Percentiles rank a stretch among this genome's conserved stretches.
Evolutionary conservation across 2,888 invertebrate genomes (phyloP).

Genomic region (Drosophila diplacantha): DNA sequence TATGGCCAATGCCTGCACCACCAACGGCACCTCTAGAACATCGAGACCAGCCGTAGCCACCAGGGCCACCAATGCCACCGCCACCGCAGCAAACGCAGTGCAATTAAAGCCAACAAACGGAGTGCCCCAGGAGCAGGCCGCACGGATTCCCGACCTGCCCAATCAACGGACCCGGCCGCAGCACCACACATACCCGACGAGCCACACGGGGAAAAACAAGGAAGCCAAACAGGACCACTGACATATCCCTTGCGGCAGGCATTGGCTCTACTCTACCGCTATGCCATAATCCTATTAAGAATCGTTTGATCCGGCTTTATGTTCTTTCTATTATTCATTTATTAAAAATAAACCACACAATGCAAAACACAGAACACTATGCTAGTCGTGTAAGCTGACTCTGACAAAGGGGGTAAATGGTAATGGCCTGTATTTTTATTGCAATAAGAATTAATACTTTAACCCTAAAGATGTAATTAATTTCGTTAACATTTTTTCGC

Average conservation of each 20-base stretch:
- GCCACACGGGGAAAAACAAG: neutral
- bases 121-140: conserved; percentile 37
- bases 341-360: neutral
- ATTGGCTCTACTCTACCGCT: neutral
- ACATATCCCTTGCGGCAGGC: neutral
- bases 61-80: conserved; percentile 26
- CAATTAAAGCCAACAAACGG: conserved; percentile 64
- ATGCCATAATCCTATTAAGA: conserved; percentile 2
- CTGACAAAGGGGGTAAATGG: neutral
- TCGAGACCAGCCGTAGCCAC: conserved; percentile 6
- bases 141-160: conserved; percentile 47
- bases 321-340: neutral
- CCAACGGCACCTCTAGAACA: conserved; percentile 14
- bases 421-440: neutral
- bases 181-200: conserved; percentile 17
- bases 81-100: conserved; percentile 46
- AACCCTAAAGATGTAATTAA: neutral
- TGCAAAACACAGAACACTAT: neutral
- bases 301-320: neutral
- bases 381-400: neutral
- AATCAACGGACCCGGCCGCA: conserved; percentile 48
- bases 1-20: conserved; percentile 27
- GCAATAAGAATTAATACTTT: neutral
- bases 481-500: neutral
- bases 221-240: neutral